phyloP scores from a whole-genome alignment of 2,113 vertebrate genomes.

The Lepidothrix coronata region DNA sequence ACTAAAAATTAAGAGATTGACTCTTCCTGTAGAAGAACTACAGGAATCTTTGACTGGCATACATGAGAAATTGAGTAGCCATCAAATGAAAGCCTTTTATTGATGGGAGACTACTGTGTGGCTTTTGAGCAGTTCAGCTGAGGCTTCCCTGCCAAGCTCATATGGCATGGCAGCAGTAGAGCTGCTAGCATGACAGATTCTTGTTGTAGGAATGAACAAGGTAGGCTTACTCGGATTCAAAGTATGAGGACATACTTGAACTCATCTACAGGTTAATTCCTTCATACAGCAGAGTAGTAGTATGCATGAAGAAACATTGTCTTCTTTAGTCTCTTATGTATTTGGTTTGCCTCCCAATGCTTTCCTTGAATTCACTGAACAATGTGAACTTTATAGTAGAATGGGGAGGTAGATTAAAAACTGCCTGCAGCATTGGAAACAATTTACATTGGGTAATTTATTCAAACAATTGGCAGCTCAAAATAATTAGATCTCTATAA shows the following conservation, averaged over 20 bases:
- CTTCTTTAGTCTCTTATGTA: background rate
- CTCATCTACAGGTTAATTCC: background rate
- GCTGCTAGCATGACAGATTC: fast-evolving
- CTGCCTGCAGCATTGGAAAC: background rate
- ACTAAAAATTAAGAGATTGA: background rate
- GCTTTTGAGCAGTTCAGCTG: background rate
- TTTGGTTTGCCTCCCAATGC: background rate
- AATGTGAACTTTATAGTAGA: background rate
- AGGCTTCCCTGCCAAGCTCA: background rate
- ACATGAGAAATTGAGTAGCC: background rate
- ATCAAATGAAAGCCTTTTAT: background rate
- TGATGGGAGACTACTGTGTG: background rate
- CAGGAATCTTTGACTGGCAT: background rate
- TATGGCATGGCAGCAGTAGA: background rate
- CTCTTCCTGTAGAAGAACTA: background rate
- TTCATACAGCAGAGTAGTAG: background rate
- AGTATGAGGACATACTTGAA: background rate
- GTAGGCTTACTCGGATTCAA: background rate
- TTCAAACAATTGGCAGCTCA: background rate
- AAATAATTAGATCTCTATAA: background rate
- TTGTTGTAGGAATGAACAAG: fast-evolving
- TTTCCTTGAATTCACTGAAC: background rate
- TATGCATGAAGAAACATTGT: background rate
- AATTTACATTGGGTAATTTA: background rate
- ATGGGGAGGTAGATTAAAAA: background rate